These are phyloP conservation scores for Calycopis cecrops DNA, from an alignment of 1,140 invertebrate species.

Conservation along the genomic window DNA sequence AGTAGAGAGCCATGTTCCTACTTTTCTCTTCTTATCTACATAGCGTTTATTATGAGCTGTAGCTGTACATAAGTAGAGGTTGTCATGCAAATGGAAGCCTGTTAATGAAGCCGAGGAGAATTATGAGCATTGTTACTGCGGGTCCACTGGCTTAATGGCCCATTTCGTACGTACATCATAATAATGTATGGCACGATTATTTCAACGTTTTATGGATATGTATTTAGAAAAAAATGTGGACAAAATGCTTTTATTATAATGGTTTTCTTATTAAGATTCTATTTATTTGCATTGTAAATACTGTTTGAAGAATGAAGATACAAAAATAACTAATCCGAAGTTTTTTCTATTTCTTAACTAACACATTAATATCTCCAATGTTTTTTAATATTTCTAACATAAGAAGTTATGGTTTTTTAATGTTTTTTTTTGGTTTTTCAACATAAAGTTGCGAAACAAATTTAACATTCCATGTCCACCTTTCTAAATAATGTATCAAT, in stretches of 20 bases:
- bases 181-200: slow-evolving; percentile 66
- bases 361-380: too few species aligned
- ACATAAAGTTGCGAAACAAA: too few species aligned
- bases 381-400: too few species aligned
- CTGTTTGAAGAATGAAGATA: too few species aligned
- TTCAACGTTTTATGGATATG: slow-evolving; percentile 46
- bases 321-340: too few species aligned
- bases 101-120: slow-evolving; percentile 72
- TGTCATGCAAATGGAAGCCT: slow-evolving; percentile 73
- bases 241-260: neutral
- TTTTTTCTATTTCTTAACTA: too few species aligned
- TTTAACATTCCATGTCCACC: too few species aligned
- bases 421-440: too few species aligned
- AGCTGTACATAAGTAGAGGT: slow-evolving; percentile 59
- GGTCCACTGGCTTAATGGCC: slow-evolving; percentile 60
- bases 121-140: slow-evolving; percentile 71
- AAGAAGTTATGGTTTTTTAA: too few species aligned
- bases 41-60: slow-evolving; percentile 52
- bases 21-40: slow-evolving; percentile 45
- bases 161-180: slow-evolving; percentile 67
- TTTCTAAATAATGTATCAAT: too few species aligned
- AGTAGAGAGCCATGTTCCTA: slow-evolving; percentile 37
- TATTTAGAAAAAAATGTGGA: slow-evolving; percentile 22
- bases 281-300: neutral
- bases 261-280: neutral